Base-by-base conservation (phyloP, 2,888 invertebrate genomes). In the Amphipyra berbera region DNA sequence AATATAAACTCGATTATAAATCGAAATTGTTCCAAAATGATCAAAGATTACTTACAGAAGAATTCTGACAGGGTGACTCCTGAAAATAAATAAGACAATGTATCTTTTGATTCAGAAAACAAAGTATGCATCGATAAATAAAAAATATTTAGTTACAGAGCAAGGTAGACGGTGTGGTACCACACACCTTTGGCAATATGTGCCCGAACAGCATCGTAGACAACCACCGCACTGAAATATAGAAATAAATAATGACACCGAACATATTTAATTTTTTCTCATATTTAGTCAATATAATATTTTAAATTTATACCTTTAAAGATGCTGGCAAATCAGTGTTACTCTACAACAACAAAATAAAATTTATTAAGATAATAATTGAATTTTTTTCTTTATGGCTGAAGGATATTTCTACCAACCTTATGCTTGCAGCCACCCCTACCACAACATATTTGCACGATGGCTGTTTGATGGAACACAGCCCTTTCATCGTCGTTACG, bases 391-490 rank as follows among this genome's bases (percentile, higher is more conserved):
- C 7, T 12, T 37, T 4, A 37, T 3, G 9, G 37, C 37, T 10
- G 37, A 10, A 10, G 12, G 6, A 7, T 37, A 8, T 6, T 7
- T 42, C 5, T 5, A 61, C 81, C 53, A 46, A 92, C 94, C 86
- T 75, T 88, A 54, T 90, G 70, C 64, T 68, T 87, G 68, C 93
- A 93, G 67, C 92, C 90, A 9, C 63, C 59, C n/a, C 61, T 81
- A 1, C 76, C 75, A 64, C 90, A 91, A 69, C 94, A 94, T 52
- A 92, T 71, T 78, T 94, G 92, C 6, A 95, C 89, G 12, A 95
- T 94, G n/a, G 93, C 88, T 14, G 90, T 93, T 71, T 95, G 94
- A 47, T 87, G 93, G 50, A 95, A 95, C 12, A 86, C 90, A 1
- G 94, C 84, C 45, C 79, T 88, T 1, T 88, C 85, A 13, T 89